Evolutionary conservation across 2,113 vertebrate genomes (phyloP).

Genomic region (Oncorhynchus kisutch): DNA sequence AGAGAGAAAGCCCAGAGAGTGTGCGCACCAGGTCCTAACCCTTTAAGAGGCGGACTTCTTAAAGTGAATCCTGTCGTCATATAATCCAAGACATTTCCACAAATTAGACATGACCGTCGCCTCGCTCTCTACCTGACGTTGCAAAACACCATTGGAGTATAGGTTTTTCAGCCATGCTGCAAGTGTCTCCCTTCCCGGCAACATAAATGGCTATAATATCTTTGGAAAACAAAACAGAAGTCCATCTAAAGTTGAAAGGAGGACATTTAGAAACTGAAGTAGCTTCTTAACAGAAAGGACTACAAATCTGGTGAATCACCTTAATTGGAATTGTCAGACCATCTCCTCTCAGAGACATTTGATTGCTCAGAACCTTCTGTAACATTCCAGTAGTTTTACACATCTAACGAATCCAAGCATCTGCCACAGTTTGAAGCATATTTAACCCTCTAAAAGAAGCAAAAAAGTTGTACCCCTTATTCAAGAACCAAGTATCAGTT

Average conservation of each 20-base stretch:
- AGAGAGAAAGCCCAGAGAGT: slow-evolving; percentile 34
- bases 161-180: background rate
- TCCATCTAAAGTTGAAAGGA: slow-evolving; percentile 30
- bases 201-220: slow-evolving; percentile 1
- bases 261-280: slow-evolving; percentile 38
- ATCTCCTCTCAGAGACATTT: slow-evolving; percentile 35
- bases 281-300: slow-evolving; percentile 43
- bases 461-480: slow-evolving; percentile 41
- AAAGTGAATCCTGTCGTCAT: slow-evolving; percentile 36
- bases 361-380: slow-evolving; percentile 43
- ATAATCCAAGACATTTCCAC: slow-evolving; percentile 22
- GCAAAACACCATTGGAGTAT: background rate
- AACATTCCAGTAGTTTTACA: slow-evolving; percentile 54
- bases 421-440: slow-evolving; percentile 55
- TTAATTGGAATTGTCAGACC: slow-evolving; percentile 48
- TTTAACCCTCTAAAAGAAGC: slow-evolving; percentile 58
- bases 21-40: slow-evolving; percentile 24
- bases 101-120: slow-evolving; percentile 50
- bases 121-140: slow-evolving; percentile 22
- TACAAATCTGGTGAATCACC: slow-evolving; percentile 33
- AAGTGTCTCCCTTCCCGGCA: slow-evolving; percentile 16
- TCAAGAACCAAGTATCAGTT: slow-evolving; percentile 45
- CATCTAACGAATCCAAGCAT: slow-evolving; percentile 55
- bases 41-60: slow-evolving; percentile 11
- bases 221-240: slow-evolving; percentile 23